A percentile compares a stretch with the other conserved stretches of the same genome.
These are phyloP conservation scores for Dicrurus megarhynchus DNA, from an alignment of 2,113 vertebrate genomes.

Conservation along the genomic window DNA sequence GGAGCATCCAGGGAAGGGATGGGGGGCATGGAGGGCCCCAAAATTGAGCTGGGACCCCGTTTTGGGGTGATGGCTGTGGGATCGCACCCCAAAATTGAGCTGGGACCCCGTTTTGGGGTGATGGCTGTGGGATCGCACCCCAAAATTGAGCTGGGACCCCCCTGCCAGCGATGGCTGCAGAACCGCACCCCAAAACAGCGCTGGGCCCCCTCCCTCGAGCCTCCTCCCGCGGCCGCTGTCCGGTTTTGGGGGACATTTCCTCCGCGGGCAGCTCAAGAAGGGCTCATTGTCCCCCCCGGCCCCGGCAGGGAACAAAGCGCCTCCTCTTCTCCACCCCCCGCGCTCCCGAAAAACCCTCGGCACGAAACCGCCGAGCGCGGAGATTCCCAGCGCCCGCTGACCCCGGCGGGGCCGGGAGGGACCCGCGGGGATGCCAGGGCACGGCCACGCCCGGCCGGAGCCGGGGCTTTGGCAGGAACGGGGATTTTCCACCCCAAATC, in stretches of 20 bases:
- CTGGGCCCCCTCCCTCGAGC: neutral
- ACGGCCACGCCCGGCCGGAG: neutral
- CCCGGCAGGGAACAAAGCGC: conserved; percentile 2
- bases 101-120: neutral
- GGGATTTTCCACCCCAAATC: neutral
- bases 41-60: accelerated
- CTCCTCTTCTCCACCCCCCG: conserved; percentile 19
- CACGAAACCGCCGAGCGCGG: neutral
- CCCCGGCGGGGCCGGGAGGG: neutral
- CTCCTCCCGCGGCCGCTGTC: accelerated
- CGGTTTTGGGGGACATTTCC: neutral
- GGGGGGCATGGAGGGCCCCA: too few species aligned
- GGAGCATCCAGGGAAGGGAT: neutral
- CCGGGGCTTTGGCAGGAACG: neutral
- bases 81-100: neutral
- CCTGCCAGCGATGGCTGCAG: neutral
- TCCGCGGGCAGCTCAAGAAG: neutral
- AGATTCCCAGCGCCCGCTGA: neutral
- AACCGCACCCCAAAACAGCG: neutral
- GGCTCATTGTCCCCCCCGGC: neutral
- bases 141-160: neutral
- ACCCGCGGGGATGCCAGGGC: accelerated
- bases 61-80: neutral
- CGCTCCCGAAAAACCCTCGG: neutral
- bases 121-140: neutral